phyloP scores from a whole-genome alignment of 2,113 vertebrate species.

The Lophochroa leadbeateri region DNA sequence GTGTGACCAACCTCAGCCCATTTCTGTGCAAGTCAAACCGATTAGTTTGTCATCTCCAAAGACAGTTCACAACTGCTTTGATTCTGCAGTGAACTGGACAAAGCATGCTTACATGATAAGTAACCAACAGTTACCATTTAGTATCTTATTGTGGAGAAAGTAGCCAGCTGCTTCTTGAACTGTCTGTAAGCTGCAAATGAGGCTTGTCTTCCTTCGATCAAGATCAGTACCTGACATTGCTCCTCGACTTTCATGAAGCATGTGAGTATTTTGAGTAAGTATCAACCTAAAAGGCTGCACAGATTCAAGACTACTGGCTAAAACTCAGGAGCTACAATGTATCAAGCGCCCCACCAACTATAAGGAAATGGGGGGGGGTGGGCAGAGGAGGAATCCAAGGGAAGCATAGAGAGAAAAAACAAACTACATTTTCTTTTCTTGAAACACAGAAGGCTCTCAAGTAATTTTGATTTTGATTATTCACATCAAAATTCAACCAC shows the following conservation, averaged over 20 bases:
- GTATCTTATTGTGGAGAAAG: neutral
- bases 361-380: neutral
- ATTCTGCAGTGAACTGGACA: neutral
- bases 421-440: neutral
- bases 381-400: neutral
- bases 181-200: neutral
- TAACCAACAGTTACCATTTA: neutral
- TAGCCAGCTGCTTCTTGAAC: neutral
- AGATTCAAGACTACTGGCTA: neutral
- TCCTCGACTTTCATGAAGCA: neutral
- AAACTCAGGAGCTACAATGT: neutral
- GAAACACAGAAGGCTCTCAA: neutral
- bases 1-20: neutral
- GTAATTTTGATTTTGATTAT: neutral
- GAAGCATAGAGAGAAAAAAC: neutral
- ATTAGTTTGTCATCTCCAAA: neutral
- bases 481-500: neutral
- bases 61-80: neutral
- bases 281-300: neutral
- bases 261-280: neutral
- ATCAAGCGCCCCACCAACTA: neutral
- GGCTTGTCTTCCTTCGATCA: neutral
- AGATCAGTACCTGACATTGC: neutral
- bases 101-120: neutral
- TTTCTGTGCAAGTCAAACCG: neutral